Percentiles rank a stretch among this genome's conserved stretches.
Evolutionary conservation across 2,888 invertebrate species (phyloP).

Genomic region (Drosophila ezoana): DNA sequence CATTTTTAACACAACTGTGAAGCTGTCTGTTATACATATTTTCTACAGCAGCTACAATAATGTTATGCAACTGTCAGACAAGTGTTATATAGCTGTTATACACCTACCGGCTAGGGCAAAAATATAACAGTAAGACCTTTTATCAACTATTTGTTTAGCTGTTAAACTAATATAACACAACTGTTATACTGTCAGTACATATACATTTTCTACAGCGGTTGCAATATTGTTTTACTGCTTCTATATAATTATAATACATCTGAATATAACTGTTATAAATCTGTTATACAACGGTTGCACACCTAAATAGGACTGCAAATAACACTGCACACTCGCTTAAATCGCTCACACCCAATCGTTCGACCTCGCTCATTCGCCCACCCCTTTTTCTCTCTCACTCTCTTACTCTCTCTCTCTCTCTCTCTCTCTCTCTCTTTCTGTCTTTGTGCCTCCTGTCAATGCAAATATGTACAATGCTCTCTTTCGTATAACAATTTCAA

Average conservation of each 20-base stretch:
- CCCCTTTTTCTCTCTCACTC: slow-evolving; percentile 4
- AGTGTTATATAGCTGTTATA: not conserved
- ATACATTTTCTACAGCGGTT: not conserved
- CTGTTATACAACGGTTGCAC: not conserved
- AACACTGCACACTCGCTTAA: slow-evolving; percentile 10
- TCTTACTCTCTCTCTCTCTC: not conserved
- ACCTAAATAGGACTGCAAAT: not conserved
- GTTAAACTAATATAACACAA: not conserved
- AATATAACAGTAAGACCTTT: too few relatives aligned
- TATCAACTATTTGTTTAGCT: not conserved
- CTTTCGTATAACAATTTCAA: slow-evolving; percentile 43
- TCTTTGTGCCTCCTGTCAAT: slow-evolving; percentile 23
- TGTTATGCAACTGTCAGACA: too few relatives aligned
- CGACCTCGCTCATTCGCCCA: slow-evolving; percentile 9
- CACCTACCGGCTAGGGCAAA: too few relatives aligned
- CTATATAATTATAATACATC: slow-evolving; percentile 4
- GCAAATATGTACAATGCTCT: slow-evolving; percentile 58
- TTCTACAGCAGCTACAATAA: too few relatives aligned
- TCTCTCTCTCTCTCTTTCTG: slow-evolving; percentile 3
- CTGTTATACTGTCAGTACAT: not conserved
- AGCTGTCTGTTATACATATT: too few relatives aligned
- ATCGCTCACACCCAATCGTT: slow-evolving; percentile 21
- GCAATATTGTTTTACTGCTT: not conserved
- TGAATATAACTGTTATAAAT: not conserved
- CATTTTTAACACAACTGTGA: too few relatives aligned